Conservation (phyloP, 2,888 invertebrate genomes). For the Caenorhabditis doughertyi region DNA sequence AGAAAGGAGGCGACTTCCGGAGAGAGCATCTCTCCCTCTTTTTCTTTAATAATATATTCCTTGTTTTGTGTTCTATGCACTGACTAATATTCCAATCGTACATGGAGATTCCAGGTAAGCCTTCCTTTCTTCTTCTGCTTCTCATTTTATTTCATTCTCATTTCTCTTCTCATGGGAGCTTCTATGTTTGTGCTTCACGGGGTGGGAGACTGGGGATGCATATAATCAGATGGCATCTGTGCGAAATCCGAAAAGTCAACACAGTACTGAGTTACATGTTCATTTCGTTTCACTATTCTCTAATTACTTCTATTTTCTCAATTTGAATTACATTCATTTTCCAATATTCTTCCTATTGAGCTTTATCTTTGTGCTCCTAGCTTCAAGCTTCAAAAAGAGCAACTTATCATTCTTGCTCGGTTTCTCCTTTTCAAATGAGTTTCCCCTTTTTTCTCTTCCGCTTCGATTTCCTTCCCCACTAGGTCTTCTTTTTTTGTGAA, state of each 20-base stretch:
- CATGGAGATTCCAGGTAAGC: slow-evolving; percentile 65
- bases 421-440: slow-evolving; percentile 16
- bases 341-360: not conserved
- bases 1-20: slow-evolving; percentile 43
- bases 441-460: not conserved
- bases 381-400: not conserved
- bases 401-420: slow-evolving; percentile 15
- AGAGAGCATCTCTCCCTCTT: not conserved
- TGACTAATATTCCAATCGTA: slow-evolving; percentile 28
- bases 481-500: slow-evolving; percentile 17
- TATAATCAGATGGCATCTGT: slow-evolving; percentile 63
- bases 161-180: slow-evolving; percentile 8
- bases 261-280: slow-evolving; percentile 57
- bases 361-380: not conserved
- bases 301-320: slow-evolving; percentile 27
- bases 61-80: slow-evolving; percentile 28
- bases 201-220: slow-evolving; percentile 23
- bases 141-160: not conserved
- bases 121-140: not conserved
- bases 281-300: slow-evolving; percentile 1
- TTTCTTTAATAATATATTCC: slow-evolving; percentile 7
- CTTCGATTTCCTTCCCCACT: not conserved
- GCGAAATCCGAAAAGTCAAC: slow-evolving; percentile 64
- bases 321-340: not conserved
- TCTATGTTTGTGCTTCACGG: slow-evolving; percentile 38